Evolutionary conservation across 2,888 invertebrate species (phyloP).

Genomic region (Napeogenes inachia): DNA sequence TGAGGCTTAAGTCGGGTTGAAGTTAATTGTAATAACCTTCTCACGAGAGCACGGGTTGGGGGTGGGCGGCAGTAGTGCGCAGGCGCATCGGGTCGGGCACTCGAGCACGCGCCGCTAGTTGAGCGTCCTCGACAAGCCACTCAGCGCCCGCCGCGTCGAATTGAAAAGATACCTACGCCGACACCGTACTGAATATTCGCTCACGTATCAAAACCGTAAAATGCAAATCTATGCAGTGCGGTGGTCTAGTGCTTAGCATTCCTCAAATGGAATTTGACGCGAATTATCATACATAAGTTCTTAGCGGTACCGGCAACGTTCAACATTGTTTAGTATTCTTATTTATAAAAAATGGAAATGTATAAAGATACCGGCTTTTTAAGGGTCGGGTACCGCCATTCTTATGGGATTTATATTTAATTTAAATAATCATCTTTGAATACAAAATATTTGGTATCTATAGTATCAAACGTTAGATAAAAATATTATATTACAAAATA

Average conservation of each 20-base stretch:
- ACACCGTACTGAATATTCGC: slow-evolving; percentile 74
- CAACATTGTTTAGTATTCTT: slow-evolving; percentile 45
- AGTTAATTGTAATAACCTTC: slow-evolving; percentile 69
- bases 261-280: slow-evolving; percentile 70
- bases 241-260: slow-evolving; percentile 67
- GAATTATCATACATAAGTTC: slow-evolving; percentile 66
- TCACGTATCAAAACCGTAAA: slow-evolving; percentile 75
- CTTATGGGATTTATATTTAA: slow-evolving; percentile 20
- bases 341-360: slow-evolving; percentile 18
- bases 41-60: slow-evolving; percentile 35
- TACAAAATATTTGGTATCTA: slow-evolving; percentile 15
- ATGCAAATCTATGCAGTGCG: slow-evolving; percentile 76
- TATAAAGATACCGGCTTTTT: slow-evolving; percentile 16
- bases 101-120: slow-evolving; percentile 73
- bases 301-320: slow-evolving; percentile 44
- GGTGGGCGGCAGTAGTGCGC: slow-evolving; percentile 46
- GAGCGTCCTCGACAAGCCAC: slow-evolving; percentile 65
- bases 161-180: slow-evolving; percentile 75
- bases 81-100: slow-evolving; percentile 61
- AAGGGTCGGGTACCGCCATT: background rate
- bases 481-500: slow-evolving; percentile 1
- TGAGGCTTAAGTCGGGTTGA: slow-evolving; percentile 57
- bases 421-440: slow-evolving; percentile 23
- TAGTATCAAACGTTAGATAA: slow-evolving; percentile 14
- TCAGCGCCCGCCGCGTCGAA: slow-evolving; percentile 68